Conservation (phyloP, 2,113 vertebrate genomes). For the Phalacrocorax pelagicus region DNA sequence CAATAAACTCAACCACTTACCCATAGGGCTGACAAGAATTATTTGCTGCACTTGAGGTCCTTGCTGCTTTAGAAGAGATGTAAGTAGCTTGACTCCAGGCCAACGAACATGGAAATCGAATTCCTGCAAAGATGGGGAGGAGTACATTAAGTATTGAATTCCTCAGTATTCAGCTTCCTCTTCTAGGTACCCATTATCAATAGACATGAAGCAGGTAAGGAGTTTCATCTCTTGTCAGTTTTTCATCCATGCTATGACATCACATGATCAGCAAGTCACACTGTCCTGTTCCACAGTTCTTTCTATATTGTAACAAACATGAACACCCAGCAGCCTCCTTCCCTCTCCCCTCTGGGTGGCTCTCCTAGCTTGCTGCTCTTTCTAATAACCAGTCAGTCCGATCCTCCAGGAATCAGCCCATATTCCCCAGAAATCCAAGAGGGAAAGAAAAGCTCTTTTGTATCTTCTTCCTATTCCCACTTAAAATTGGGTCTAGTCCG, state of each 20-base stretch:
- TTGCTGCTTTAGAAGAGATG: conserved; percentile 90
- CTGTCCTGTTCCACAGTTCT: fast-evolving
- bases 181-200: neutral
- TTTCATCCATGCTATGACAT: neutral
- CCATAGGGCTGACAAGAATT: conserved; percentile 96
- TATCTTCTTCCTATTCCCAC: too few relatives aligned
- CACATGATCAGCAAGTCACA: neutral
- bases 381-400: fast-evolving
- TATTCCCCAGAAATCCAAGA: neutral
- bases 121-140: conserved; percentile 74
- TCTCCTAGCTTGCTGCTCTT: neutral
- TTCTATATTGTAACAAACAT: neutral
- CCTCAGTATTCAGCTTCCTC: neutral
- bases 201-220: neutral
- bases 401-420: neutral
- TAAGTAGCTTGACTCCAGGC: conserved; percentile 94
- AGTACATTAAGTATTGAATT: neutral
- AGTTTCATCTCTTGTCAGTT: neutral
- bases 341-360: neutral
- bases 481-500: neutral
- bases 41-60: conserved; percentile 92
- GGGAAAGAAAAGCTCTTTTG: neutral
- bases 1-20: conserved; percentile 68
- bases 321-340: neutral
- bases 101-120: conserved; percentile 99